Evolutionary conservation across 1,140 invertebrate species (phyloP).

Genomic region (Cephus cinctus): DNA sequence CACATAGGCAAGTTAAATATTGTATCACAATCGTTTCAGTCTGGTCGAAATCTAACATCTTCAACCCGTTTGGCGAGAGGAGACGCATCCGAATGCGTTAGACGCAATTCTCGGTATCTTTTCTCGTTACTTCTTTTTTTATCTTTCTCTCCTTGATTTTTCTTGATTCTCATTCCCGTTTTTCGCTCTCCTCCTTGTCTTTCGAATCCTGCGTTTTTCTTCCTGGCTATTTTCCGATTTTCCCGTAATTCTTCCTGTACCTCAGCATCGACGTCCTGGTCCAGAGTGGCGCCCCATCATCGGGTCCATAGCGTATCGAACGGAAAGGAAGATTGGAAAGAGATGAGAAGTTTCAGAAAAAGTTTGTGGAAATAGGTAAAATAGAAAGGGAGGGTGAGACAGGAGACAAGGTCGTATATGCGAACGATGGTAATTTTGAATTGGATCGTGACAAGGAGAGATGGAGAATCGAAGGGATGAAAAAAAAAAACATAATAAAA

Average conservation of each 20-base stretch:
- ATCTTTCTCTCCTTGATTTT: background rate
- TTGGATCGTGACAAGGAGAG: too few species aligned
- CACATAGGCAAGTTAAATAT: constrained; percentile 57
- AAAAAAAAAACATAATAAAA: too few species aligned
- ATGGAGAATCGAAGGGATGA: too few species aligned
- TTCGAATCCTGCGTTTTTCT: background rate
- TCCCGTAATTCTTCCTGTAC: background rate
- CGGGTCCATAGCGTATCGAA: too few species aligned
- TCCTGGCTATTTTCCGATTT: too few species aligned
- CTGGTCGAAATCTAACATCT: constrained; percentile 55
- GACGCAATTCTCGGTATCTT: background rate
- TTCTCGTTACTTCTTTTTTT: background rate
- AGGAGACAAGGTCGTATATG: too few species aligned
- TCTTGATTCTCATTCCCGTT: background rate
- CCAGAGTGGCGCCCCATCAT: too few species aligned
- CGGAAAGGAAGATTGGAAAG: too few species aligned
- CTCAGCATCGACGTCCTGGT: too few species aligned
- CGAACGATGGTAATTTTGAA: too few species aligned
- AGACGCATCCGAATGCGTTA: too few species aligned
- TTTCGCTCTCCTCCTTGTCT: background rate
- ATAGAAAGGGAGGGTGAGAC: background rate
- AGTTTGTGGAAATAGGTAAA: background rate
- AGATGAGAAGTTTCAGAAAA: too few species aligned
- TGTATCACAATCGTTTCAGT: constrained; percentile 57
- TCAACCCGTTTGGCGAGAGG: constrained; percentile 46